A percentile compares a stretch with the other conserved stretches of the same genome.
These are phyloP conservation scores for Tethya wilhelma DNA, from an alignment of 37 sponge, comb jelly and placozoan genomes.

Conservation along the genomic window DNA sequence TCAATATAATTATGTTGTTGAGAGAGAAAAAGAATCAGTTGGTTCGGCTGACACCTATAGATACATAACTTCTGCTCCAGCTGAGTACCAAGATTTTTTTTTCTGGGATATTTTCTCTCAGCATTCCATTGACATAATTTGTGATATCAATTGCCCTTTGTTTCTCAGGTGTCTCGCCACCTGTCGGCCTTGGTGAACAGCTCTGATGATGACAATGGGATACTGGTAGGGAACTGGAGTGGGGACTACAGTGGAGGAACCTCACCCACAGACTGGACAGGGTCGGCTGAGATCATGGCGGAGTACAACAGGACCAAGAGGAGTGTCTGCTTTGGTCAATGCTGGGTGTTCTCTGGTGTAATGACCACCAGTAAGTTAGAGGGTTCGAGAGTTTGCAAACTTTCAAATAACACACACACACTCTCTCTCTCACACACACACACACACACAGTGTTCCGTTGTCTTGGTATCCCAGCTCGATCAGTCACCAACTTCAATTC, in stretches of 20 bases:
- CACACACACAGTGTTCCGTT: slow-evolving; percentile 34
- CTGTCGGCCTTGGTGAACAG: slow-evolving; percentile 30
- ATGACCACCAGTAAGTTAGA: slow-evolving; percentile 56
- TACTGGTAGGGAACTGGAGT: slow-evolving; percentile 71
- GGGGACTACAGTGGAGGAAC: slow-evolving; percentile 71
- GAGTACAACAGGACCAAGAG: slow-evolving; percentile 47
- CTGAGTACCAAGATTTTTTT: background rate
- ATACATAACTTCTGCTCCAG: background rate
- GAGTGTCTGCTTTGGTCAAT: slow-evolving; percentile 77
- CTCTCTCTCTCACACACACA: slow-evolving; percentile 1
- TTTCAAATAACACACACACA: background rate
- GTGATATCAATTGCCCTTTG: background rate
- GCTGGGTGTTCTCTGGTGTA: slow-evolving; percentile 88
- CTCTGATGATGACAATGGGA: slow-evolving; percentile 55
- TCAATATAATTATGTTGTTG: no score
- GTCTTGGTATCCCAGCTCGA: slow-evolving; percentile 74
- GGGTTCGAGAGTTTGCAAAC: background rate
- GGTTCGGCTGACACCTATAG: background rate
- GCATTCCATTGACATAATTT: background rate
- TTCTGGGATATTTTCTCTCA: background rate
- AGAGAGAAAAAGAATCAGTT: no score
- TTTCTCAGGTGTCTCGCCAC: slow-evolving; percentile 36
- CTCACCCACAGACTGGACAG: slow-evolving; percentile 66
- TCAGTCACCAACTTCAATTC: slow-evolving; percentile 85
- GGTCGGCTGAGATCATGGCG: slow-evolving; percentile 66